Evolutionary conservation across 2,888 invertebrate species (phyloP).

Genomic region (Selenia dentaria): DNA sequence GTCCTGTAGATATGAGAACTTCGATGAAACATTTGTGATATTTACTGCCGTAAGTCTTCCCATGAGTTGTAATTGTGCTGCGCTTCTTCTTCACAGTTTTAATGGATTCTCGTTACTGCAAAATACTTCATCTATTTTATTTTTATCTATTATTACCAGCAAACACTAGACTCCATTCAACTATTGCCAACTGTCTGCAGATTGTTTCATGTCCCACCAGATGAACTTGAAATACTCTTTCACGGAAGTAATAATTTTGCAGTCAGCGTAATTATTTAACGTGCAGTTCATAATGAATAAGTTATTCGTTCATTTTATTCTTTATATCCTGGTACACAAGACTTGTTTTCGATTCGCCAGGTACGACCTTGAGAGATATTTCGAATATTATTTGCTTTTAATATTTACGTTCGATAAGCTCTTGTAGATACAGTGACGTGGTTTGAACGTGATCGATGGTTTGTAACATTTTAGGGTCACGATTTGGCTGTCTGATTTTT

Average conservation of each 20-base stretch:
- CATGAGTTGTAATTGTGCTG: too few relatives aligned
- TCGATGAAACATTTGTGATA: too few relatives aligned
- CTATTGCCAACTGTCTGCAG: background rate
- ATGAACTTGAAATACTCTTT: constrained; percentile 19
- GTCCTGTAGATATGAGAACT: too few relatives aligned
- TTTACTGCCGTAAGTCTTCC: too few relatives aligned
- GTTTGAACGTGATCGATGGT: constrained; percentile 39
- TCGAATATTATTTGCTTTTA: constrained; percentile 30
- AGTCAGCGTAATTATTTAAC: constrained; percentile 20
- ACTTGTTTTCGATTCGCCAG: constrained; percentile 20
- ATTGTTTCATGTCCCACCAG: constrained; percentile 3
- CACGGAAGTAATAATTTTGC: constrained; percentile 29
- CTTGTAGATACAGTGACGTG: constrained; percentile 39
- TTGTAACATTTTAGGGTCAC: constrained; percentile 31
- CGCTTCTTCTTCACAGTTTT: too few relatives aligned
- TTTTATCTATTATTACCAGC: too few relatives aligned
- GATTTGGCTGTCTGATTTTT: constrained; percentile 16
- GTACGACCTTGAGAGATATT: constrained; percentile 32
- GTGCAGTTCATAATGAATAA: constrained; percentile 15
- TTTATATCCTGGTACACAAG: constrained; percentile 22
- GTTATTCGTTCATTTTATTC: constrained; percentile 5
- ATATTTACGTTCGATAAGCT: constrained; percentile 37
- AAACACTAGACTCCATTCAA: too few relatives aligned
- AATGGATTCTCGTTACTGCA: too few relatives aligned
- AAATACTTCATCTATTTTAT: too few relatives aligned